phyloP scores from a whole-genome alignment of 1,140 invertebrate species.

The Oscheius sp. region DNA sequence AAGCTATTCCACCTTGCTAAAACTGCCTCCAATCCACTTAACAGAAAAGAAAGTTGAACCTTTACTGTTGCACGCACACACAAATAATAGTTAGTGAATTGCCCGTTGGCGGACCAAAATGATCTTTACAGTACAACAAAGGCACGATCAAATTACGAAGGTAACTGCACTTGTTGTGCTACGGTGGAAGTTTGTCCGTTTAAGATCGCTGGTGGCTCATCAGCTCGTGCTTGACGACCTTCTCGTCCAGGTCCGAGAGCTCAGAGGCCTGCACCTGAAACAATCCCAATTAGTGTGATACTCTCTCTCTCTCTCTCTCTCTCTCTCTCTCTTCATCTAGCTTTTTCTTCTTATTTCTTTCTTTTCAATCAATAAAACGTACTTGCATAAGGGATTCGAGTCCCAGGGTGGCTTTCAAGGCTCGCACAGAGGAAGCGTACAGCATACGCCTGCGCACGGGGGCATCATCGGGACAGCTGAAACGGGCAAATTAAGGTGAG shows the following conservation, averaged over 20 bases:
- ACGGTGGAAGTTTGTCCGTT: neutral
- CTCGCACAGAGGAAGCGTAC: conserved; percentile 61
- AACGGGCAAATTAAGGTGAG: conserved; percentile 24
- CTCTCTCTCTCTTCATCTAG: too few relatives aligned
- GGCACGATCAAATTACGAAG: neutral
- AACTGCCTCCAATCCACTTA: too few relatives aligned
- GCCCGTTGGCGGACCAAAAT: neutral
- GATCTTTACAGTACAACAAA: conserved; percentile 8
- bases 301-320: neutral
- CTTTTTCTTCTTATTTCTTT: neutral
- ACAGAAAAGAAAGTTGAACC: neutral
- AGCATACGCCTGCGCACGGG: conserved; percentile 60
- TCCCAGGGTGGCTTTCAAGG: conserved; percentile 59
- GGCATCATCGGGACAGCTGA: conserved; percentile 60
- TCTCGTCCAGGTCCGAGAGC: conserved; percentile 60
- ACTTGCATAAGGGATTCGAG: conserved; percentile 58
- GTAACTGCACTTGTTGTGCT: conserved; percentile 6
- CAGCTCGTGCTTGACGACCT: conserved; percentile 57
- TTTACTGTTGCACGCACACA: conserved; percentile 1
- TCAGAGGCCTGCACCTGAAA: conserved; percentile 56
- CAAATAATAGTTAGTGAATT: conserved; percentile 7
- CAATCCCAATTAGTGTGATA: too few relatives aligned
- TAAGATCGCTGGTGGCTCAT: conserved; percentile 57
- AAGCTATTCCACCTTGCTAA: too few relatives aligned
- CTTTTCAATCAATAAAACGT: too few relatives aligned